phyloP scores from a whole-genome alignment of 2,797 vertebrate species.

The Glyptemys insculpta region DNA sequence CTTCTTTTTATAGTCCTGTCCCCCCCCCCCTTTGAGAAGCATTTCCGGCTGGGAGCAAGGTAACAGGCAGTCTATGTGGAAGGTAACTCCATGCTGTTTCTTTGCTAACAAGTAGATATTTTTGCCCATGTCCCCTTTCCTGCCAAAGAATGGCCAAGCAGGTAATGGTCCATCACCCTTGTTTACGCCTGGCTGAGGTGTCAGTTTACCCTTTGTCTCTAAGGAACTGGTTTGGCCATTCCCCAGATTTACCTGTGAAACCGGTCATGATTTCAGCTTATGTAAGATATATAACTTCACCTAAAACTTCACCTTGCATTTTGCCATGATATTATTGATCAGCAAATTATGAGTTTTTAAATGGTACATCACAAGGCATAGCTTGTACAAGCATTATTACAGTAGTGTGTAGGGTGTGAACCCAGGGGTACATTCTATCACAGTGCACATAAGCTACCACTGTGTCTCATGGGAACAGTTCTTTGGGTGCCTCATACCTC shows the following conservation, averaged over 20 bases:
- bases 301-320: neutral
- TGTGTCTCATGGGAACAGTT: neutral
- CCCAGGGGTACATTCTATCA: no score
- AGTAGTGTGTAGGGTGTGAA: neutral
- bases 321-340: neutral
- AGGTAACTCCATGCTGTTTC: neutral
- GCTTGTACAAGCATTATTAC: neutral
- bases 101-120: neutral
- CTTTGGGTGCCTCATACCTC: neutral
- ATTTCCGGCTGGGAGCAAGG: neutral
- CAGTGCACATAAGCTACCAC: neutral
- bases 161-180: neutral
- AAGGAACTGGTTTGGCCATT: neutral
- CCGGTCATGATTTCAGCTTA: neutral
- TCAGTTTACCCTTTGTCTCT: neutral
- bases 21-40: neutral
- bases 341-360: neutral
- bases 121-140: neutral
- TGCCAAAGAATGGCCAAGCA: neutral
- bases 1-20: neutral
- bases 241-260: neutral
- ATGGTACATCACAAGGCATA: neutral
- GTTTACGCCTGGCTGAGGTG: neutral
- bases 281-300: neutral
- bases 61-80: neutral